Evolutionary conservation across 1,140 invertebrate genomes (phyloP).

Genomic region (Meloidogyne floridensis): DNA sequence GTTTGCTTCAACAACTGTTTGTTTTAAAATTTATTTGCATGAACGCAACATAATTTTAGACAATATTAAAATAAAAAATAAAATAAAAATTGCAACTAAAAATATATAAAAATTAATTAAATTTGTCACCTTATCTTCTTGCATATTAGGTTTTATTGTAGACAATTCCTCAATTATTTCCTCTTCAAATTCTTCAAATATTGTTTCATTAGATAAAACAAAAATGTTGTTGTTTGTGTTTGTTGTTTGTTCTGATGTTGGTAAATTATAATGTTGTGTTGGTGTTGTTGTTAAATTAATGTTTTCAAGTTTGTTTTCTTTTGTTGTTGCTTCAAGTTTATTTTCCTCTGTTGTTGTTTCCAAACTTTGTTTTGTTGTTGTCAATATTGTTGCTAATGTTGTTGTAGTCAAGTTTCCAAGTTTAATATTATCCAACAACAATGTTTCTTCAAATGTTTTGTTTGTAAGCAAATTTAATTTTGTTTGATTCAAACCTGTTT

Average conservation of each 20-base stretch:
- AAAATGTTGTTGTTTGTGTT: no score
- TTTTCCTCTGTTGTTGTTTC: not conserved
- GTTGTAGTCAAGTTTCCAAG: not conserved
- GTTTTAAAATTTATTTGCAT: not conserved
- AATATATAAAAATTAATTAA: not conserved
- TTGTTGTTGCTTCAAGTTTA: not conserved
- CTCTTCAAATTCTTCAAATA: not conserved
- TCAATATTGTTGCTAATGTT: not conserved
- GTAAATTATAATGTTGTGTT: not conserved
- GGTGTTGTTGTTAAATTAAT: not conserved
- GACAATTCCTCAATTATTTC: not conserved
- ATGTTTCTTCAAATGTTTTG: no score
- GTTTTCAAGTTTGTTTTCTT: not conserved
- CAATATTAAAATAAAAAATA: not conserved
- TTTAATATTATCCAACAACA: not conserved
- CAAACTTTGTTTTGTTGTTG: not conserved
- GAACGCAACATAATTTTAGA: not conserved
- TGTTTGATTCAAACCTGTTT: no score
- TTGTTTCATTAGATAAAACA: not conserved
- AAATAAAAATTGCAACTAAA: slow-evolving; percentile 1
- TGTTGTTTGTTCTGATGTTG: not conserved
- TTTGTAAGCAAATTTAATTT: no score
- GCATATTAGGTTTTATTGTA: not conserved
- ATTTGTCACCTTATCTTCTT: slow-evolving; percentile 1
- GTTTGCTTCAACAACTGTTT: not conserved